phyloP scores from a whole-genome alignment of 2,888 invertebrate genomes.

The Buathra laborator region DNA sequence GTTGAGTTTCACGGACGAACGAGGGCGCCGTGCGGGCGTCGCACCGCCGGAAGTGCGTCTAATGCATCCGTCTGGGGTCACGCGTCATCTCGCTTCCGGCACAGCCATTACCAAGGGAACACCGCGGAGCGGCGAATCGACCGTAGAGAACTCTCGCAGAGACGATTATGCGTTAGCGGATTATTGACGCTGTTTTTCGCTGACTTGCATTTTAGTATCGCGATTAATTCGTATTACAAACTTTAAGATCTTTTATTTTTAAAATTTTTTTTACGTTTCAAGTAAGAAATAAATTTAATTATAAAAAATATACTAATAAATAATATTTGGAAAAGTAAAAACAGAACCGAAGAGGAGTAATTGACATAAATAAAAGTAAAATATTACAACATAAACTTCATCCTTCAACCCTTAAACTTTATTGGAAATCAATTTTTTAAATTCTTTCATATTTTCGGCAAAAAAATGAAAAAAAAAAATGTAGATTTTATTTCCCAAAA shows the following conservation, averaged over 20 bases:
- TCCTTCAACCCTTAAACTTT: too few relatives aligned
- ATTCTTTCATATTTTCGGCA: too few relatives aligned
- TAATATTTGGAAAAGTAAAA: background rate
- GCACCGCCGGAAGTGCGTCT: conserved; percentile 87
- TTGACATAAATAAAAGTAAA: background rate
- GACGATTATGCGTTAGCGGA: conserved; percentile 18
- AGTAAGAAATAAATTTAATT: too few relatives aligned
- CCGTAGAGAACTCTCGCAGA: conserved; percentile 33
- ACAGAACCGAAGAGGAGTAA: background rate
- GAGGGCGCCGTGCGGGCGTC: conserved; percentile 79
- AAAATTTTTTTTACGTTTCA: too few relatives aligned
- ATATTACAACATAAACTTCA: too few relatives aligned
- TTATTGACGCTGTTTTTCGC: conserved; percentile 11
- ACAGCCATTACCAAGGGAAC: conserved; percentile 82
- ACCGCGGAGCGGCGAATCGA: conserved; percentile 24
- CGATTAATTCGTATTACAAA: too few relatives aligned
- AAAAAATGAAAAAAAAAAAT: too few relatives aligned
- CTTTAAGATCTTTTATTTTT: too few relatives aligned
- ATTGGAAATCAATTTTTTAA: too few relatives aligned
- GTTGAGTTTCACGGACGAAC: conserved; percentile 72
- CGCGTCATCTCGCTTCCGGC: conserved; percentile 84
- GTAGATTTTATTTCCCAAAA: too few relatives aligned
- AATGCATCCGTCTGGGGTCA: conserved; percentile 87
- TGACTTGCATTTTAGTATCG: background rate
- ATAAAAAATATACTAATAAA: background rate